Conservation (phyloP, 2,113 vertebrate genomes). For the Platycercus adscitus region DNA sequence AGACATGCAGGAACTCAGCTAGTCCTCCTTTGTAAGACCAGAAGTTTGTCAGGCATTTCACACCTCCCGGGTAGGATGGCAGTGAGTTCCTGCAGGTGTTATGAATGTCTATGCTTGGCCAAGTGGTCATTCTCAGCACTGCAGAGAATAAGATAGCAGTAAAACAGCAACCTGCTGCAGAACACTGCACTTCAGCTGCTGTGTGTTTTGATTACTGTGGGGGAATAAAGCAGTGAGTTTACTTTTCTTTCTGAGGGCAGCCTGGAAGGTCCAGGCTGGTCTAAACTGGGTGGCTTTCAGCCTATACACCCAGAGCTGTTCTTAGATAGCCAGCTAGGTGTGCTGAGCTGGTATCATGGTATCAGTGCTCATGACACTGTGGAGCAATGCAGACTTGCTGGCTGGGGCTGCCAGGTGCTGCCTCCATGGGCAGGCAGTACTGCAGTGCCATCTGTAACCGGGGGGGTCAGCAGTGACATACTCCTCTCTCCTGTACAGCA, state of each 20-base stretch:
- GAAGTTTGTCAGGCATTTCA: not conserved
- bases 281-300: not conserved
- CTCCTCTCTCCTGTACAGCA: not conserved
- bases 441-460: not conserved
- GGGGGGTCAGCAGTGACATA: not conserved
- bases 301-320: not conserved
- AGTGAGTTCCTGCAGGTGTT: not conserved
- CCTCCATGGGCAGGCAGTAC: not conserved
- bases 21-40: not conserved
- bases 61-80: fast-evolving
- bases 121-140: fast-evolving
- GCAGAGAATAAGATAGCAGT: not conserved
- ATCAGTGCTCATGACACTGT: fast-evolving
- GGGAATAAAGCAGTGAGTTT: not conserved
- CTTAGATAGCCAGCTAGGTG: fast-evolving
- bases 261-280: not conserved
- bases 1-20: not conserved
- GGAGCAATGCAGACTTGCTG: not conserved
- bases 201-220: not conserved
- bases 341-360: fast-evolving
- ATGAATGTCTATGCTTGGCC: not conserved
- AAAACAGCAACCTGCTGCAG: not conserved
- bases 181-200: not conserved
- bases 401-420: not conserved
- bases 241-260: not conserved